Base-by-base conservation (phyloP, 2,797 vertebrate species). In the Heterohyrax brucei region DNA sequence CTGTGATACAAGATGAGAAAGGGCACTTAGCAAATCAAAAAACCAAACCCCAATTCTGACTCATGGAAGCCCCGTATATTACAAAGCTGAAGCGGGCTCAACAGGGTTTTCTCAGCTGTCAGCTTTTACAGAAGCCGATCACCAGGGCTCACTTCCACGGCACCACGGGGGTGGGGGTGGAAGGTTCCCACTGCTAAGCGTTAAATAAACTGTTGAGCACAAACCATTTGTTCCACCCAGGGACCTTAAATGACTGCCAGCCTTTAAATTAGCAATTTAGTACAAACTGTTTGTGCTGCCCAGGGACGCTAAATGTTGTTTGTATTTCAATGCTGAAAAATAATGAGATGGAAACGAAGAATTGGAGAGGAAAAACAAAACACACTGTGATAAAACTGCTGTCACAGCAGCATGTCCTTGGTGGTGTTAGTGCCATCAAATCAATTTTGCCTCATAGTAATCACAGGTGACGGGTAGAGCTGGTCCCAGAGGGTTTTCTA, bases 271-370 rank as follows among this genome's bases (percentile, higher is more conserved):
- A 10, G 14, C 26, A 66, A 12, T 66, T 66, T 10, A 66, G 10
- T 6, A 30, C 28, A 13, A 66, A 30, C 28, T 10, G 28, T 30
- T 66, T 30, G 26, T 66, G 12, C 28, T 12, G 30, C 64, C 64
- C 18, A 21, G 59, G 59, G 59, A 22, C 59, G 1, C 59, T 61
- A 85, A 79, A 72, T 26, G 62, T 82, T 56, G 39, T 24, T 73
- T 87, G 30, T 87, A 89, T 96, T 77, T 78, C 33, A 94, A 62
- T 80, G 39, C 53, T 84, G 46, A 88, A 93, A 94, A 72, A 30
- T 61, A 92, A 64, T 93, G 62, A 90, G 44, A 48, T 7, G 8
- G 10, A 83, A 92, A 87, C 16, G 81, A 89, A 94, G 46, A 95
- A 76, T 59, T 95, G 3, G 22, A 86, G 3, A 94, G 7, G 14